These are phyloP conservation scores for Dermochelys coriacea DNA, from an alignment of 2,797 vertebrate species.

Conservation along the genomic window DNA sequence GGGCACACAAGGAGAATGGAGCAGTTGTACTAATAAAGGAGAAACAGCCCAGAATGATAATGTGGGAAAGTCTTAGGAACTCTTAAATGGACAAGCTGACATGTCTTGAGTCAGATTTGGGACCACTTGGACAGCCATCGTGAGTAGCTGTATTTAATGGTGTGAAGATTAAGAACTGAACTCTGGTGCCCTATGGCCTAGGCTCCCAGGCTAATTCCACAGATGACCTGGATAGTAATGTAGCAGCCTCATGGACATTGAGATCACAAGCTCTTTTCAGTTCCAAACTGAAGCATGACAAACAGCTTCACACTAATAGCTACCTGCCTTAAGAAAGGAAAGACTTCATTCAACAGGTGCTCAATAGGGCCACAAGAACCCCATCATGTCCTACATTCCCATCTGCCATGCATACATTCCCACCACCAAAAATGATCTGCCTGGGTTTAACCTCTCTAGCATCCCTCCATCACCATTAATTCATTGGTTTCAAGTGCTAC, in stretches of 20 bases:
- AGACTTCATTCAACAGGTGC: background rate
- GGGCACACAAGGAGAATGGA: rapidly evolving
- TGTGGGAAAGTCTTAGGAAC: background rate
- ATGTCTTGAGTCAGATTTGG: background rate
- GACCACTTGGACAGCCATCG: background rate
- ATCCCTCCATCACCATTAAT: background rate
- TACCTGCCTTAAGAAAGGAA: background rate
- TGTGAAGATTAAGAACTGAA: background rate
- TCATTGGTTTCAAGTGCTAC: background rate
- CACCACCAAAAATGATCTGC: background rate
- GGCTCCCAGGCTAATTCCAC: background rate
- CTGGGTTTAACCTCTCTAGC: background rate
- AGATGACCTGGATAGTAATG: background rate
- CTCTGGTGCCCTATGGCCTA: background rate
- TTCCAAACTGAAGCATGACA: background rate
- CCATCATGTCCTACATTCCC: background rate
- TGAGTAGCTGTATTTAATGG: background rate
- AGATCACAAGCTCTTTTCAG: background rate
- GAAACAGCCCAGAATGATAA: rapidly evolving
- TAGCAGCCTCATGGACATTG: background rate
- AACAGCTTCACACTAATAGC: background rate
- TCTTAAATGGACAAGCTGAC: rapidly evolving
- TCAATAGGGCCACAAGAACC: background rate
- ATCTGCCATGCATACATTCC: background rate
- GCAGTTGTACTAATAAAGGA: background rate